A percentile compares a stretch with the other conserved stretches of the same genome.
phyloP scores from a whole-genome alignment of 2,797 vertebrate genomes.

The Poecilia wingei region DNA sequence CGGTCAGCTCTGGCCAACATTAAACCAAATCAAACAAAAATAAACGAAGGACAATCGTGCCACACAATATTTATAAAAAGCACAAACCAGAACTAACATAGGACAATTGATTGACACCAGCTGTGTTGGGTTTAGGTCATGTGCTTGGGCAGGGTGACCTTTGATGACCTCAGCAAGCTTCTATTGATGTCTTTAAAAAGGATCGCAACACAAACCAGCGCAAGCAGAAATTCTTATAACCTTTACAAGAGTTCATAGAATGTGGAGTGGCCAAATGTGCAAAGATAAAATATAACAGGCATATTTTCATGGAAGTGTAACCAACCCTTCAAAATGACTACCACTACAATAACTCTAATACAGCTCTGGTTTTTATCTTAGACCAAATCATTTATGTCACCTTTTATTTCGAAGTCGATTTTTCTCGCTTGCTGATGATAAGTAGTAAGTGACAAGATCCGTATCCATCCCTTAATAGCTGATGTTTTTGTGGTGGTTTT shows the following conservation, averaged over 20 bases:
- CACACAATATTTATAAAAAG: neutral
- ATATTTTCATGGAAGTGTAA: neutral
- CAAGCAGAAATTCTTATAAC: neutral
- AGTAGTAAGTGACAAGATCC: too few species aligned
- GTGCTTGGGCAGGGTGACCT: neutral
- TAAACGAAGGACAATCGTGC: neutral
- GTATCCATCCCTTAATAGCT: neutral
- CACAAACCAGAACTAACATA: neutral
- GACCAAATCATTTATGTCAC: neutral
- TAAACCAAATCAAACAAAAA: neutral
- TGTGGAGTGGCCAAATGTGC: neutral
- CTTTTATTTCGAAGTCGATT: neutral
- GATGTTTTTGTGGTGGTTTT: neutral
- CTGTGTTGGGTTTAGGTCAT: neutral
- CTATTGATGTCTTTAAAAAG: neutral
- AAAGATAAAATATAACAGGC: neutral
- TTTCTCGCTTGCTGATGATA: neutral
- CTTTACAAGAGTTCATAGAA: neutral
- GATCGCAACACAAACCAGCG: neutral
- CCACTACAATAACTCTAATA: neutral
- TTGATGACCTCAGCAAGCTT: neutral
- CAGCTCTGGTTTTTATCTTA: neutral
- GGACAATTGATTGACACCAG: neutral
- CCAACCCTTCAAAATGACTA: neutral
- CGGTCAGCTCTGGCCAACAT: neutral